Conservation (phyloP, 1,140 invertebrate species). For the Drosophila melanica region DNA sequence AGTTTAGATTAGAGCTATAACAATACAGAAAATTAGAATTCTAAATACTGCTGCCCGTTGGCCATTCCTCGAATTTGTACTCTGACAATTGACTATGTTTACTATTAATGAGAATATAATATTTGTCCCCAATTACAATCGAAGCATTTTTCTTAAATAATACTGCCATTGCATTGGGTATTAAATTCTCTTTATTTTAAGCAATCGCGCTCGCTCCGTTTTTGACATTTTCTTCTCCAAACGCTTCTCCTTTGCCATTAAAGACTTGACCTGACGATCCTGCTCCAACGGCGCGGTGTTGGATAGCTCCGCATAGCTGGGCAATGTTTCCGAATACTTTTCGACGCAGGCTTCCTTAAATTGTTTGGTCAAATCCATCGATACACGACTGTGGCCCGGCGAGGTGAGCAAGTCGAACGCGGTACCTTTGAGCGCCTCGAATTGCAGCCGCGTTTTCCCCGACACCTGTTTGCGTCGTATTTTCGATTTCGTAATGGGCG, state of each 20-base stretch:
- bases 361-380: slow-evolving; percentile 20
- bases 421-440: slow-evolving; percentile 51
- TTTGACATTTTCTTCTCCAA: slow-evolving; percentile 37
- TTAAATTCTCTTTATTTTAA: neutral
- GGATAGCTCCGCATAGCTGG: slow-evolving; percentile 49
- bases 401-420: slow-evolving; percentile 66
- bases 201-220: neutral
- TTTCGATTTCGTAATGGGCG: slow-evolving; percentile 28
- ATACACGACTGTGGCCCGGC: slow-evolving; percentile 24
- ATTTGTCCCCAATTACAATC: neutral
- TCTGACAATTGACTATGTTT: slow-evolving; percentile 21
- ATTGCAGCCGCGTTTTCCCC: slow-evolving; percentile 55
- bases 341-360: slow-evolving; percentile 52
- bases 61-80: slow-evolving; percentile 44
- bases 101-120: slow-evolving; percentile 11
- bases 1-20: slow-evolving; percentile 14
- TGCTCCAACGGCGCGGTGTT: slow-evolving; percentile 24
- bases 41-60: slow-evolving; percentile 45
- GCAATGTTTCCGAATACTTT: slow-evolving; percentile 47
- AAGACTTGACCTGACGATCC: slow-evolving; percentile 49
- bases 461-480: slow-evolving; percentile 49
- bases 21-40: slow-evolving; percentile 14
- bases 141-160: neutral
- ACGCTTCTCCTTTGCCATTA: slow-evolving; percentile 46
- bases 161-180: no score